phyloP scores from a whole-genome alignment of 2,113 vertebrate genomes.

The Lophura nycthemera region DNA sequence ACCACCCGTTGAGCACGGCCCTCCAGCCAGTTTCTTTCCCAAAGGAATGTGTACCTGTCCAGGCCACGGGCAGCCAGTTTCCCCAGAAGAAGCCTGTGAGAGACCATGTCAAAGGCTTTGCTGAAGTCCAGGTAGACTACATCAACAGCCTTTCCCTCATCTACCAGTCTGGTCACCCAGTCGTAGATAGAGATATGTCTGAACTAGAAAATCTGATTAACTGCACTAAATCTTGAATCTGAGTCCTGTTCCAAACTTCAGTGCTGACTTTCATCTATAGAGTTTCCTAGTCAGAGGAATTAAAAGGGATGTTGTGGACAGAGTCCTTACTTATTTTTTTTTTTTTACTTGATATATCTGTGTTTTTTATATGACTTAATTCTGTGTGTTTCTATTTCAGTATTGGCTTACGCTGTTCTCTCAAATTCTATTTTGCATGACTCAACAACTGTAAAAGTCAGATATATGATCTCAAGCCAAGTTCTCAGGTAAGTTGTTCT shows the following conservation, averaged over 20 bases:
- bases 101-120: no score
- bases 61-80: no score
- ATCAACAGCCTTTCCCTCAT: no score
- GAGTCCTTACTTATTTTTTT: not conserved
- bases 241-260: fast-evolving
- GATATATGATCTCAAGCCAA: not conserved
- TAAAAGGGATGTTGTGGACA: not conserved
- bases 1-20: no score
- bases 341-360: not conserved
- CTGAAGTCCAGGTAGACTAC: no score
- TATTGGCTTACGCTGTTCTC: not conserved
- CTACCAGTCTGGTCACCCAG: no score
- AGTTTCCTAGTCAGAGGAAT: not conserved
- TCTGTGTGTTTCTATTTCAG: not conserved
- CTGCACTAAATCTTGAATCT: not conserved
- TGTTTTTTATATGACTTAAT: not conserved
- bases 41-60: no score
- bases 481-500: not conserved
- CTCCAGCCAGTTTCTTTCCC: no score
- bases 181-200: no score
- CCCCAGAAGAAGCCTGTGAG: no score
- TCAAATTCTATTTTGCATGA: not conserved
- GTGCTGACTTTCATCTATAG: not conserved
- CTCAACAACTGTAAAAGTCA: not conserved
- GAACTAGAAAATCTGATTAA: not conserved